A percentile compares a stretch with the other conserved stretches of the same genome.
Conservation (phyloP, 1,140 invertebrate genomes). For the Leptinotarsa texana region DNA sequence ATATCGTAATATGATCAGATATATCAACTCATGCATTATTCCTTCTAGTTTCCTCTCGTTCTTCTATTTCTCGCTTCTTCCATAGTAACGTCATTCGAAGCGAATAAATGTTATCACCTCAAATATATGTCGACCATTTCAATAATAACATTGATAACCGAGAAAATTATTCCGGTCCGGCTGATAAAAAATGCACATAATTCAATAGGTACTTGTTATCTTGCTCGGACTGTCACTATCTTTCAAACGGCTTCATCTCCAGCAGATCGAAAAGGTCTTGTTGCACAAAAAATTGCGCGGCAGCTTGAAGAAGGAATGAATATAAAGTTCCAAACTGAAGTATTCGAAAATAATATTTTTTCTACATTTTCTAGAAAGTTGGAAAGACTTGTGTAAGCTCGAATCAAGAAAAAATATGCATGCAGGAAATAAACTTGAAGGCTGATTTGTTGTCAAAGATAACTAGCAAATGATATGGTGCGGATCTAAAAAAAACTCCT, state of each 20-base stretch:
- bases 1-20: not conserved
- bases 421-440: too few species aligned
- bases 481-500: too few species aligned
- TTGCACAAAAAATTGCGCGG: not conserved
- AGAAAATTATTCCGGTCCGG: constrained; percentile 4
- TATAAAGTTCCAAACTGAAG: not conserved
- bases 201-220: constrained; percentile 15
- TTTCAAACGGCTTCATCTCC: not conserved
- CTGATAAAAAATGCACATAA: constrained; percentile 18
- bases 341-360: too few species aligned
- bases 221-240: not conserved
- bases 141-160: constrained; percentile 12
- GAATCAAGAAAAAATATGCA: too few species aligned
- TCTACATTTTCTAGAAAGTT: too few species aligned
- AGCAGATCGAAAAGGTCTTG: not conserved
- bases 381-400: too few species aligned
- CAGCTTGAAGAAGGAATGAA: not conserved
- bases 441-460: too few species aligned
- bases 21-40: constrained; percentile 8
- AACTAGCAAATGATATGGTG: too few species aligned
- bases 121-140: constrained; percentile 1
- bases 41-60: not conserved
- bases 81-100: not conserved
- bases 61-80: not conserved
- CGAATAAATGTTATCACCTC: not conserved